Base-by-base conservation (phyloP, 2,888 invertebrate species). In the Allolobophora icterica region DNA sequence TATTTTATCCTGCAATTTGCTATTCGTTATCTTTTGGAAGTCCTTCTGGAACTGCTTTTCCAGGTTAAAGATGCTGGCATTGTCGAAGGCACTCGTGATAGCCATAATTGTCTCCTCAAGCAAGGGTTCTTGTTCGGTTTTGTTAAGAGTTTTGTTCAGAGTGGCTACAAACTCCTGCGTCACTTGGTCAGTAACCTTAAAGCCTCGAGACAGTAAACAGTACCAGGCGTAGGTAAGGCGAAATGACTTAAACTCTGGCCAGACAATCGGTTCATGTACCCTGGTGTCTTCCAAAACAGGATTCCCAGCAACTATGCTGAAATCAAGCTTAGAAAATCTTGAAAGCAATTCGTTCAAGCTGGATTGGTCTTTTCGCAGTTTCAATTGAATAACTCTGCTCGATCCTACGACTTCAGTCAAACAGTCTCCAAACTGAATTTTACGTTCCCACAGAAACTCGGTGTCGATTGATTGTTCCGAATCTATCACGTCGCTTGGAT, bases 151-250 rank as follows among this genome's bases (percentile, higher is more conserved):
- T n/a, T 84, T 5, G 17, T 84, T 84, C 6, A 87, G 24, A 87
- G 87, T 35, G 34, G 11, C 5, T 35, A 87, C 35, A 3, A 87
- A 17, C 21, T 6, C 35, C 6, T 87, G 1, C 35, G 87, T 35
- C 6, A 87, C 38, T 87, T 87, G 87, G 17, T 87, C 87, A 87
- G 87, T 35, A 24, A 87, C n/a, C 38, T 33, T 87, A 38, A 87
- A 87, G 11, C 87, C 87, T 87, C 35, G 34, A 24, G 87, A 87
- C 8, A 87, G 19, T 5, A 87, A 17, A 35, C 87, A 87, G 24
- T 35, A 87, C 87, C 87, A 87, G 30, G 87, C 34, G 15, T 35
- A 87, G 21, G 87, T 35, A 6, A 38, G 21, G 8, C 38, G 35
- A 87, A 87, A 87, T 0, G 35, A 24, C 35, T 87, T 0, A n/a